A percentile compares a stretch with the other conserved stretches of the same genome.
These are phyloP conservation scores for Xestia rhomboidea DNA, from an alignment of 2,888 invertebrate species.

Conservation along the genomic window DNA sequence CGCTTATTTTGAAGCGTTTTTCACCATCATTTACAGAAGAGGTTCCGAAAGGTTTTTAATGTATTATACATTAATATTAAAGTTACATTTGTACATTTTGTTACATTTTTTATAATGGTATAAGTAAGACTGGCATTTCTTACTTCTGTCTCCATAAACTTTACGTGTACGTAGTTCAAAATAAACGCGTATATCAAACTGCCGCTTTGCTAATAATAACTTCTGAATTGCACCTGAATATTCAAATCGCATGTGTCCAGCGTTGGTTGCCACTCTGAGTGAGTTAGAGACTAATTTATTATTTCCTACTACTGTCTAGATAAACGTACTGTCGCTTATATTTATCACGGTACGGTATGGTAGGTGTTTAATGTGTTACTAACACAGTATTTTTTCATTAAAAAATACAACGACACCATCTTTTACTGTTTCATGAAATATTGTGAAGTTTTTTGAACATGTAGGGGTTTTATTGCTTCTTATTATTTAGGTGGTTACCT, in stretches of 20 bases:
- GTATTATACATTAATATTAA: neutral
- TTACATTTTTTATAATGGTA: neutral
- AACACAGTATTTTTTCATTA: no score
- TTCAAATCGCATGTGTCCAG: slow-evolving; percentile 1
- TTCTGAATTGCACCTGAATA: neutral
- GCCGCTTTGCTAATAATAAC: neutral
- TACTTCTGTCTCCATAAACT: neutral
- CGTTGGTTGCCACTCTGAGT: slow-evolving; percentile 29
- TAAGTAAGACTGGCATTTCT: neutral
- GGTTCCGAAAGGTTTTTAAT: no score
- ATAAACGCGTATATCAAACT: neutral
- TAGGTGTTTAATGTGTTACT: no score
- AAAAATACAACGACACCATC: neutral
- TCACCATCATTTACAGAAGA: neutral
- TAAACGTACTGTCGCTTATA: neutral
- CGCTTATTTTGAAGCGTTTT: neutral
- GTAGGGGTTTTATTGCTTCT: neutral
- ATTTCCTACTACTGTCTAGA: slow-evolving; percentile 24
- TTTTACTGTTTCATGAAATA: neutral
- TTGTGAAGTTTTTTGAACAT: neutral
- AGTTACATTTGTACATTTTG: neutral
- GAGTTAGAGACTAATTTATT: slow-evolving; percentile 39
- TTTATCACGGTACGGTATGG: neutral
- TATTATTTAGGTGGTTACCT: neutral
- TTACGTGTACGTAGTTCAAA: neutral